Conservation (phyloP, 2,113 vertebrate species). For the Damaliscus lunatus region DNA sequence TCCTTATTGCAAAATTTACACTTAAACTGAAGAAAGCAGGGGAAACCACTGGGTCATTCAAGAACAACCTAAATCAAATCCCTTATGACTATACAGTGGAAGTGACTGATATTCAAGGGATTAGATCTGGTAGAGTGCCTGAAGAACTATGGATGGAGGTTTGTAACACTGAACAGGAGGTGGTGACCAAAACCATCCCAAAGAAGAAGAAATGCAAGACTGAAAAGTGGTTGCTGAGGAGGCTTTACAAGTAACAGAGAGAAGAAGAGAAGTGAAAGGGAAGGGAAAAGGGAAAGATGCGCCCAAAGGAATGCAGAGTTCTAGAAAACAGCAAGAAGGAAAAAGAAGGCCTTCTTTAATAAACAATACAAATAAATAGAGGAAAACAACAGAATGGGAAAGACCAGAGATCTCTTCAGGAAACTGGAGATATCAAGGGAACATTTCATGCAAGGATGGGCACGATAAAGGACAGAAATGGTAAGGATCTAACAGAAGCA, state of each 20-base stretch:
- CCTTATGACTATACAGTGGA: background rate
- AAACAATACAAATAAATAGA: background rate
- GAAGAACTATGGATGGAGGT: background rate
- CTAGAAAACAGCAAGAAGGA: background rate
- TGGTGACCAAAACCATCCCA: background rate
- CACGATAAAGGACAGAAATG: background rate
- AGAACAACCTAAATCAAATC: background rate
- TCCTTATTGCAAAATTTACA: background rate
- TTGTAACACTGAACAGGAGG: background rate
- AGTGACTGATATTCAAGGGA: background rate
- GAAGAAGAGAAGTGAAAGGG: background rate
- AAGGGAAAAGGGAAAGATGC: background rate
- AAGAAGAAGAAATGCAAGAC: background rate
- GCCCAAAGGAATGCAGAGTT: background rate
- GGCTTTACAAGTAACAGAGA: background rate
- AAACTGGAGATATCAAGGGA: background rate
- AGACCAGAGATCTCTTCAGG: background rate
- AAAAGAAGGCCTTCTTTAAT: background rate
- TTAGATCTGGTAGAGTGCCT: background rate
- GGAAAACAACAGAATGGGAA: background rate
- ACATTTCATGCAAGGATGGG: background rate
- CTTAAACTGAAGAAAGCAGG: background rate
- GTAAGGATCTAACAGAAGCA: background rate
- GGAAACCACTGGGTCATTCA: background rate
- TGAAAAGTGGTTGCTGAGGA: background rate